Conservation (phyloP, 2,888 invertebrate genomes). For the Catonia carolina region DNA sequence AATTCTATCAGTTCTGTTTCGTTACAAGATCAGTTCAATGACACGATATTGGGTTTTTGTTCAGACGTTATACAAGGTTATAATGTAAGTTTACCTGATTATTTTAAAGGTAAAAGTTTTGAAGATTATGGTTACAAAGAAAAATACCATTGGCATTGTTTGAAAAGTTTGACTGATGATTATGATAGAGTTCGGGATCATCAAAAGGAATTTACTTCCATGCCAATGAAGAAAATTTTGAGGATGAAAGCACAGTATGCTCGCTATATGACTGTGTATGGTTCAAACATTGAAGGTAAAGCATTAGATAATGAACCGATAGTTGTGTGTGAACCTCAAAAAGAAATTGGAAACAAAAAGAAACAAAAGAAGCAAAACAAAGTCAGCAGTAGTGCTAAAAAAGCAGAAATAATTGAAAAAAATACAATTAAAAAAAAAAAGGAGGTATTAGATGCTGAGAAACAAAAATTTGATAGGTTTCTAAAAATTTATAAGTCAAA, state of each 20-base stretch:
- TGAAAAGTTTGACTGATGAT: no score
- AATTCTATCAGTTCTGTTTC: no score
- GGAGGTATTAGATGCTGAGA: neutral
- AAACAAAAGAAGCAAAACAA: constrained; percentile 5
- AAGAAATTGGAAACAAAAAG: neutral
- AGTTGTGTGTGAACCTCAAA: constrained; percentile 1
- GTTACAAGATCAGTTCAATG: no score
- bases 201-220: no score
- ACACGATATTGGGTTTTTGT: no score
- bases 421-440: constrained; percentile 11
- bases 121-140: no score
- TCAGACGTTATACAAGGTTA: no score
- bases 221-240: no score
- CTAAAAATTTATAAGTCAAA: neutral
- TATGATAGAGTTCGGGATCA: no score
- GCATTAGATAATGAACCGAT: neutral
- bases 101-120: no score
- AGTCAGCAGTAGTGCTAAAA: neutral
- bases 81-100: no score
- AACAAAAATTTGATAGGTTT: neutral
- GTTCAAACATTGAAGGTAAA: constrained; percentile 6
- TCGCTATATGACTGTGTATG: constrained; percentile 5
- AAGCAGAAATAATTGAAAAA: constrained; percentile 7
- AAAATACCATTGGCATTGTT: no score
- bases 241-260: neutral